phyloP scores from a whole-genome alignment of 2,888 invertebrate species.

The Nomada ferruginata region DNA sequence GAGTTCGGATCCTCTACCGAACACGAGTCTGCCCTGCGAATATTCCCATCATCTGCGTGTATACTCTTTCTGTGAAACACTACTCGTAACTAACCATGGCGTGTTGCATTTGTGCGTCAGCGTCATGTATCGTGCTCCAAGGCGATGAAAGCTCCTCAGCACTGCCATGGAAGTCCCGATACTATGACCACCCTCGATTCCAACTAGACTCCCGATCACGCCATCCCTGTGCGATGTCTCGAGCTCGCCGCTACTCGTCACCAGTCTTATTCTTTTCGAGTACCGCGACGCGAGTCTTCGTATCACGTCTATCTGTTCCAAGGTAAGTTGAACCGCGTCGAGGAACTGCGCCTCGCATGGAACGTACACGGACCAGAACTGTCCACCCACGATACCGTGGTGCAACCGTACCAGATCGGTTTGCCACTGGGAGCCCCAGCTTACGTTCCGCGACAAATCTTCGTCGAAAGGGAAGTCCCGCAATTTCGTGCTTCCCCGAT shows the following conservation, averaged over 20 bases:
- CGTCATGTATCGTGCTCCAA: slow-evolving; percentile 89
- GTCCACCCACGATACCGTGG: slow-evolving; percentile 85
- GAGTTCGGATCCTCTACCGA: slow-evolving; percentile 82
- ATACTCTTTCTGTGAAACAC: background rate
- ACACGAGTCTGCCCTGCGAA: slow-evolving; percentile 83
- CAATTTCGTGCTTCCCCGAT: slow-evolving; percentile 81
- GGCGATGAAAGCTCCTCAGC: slow-evolving; percentile 87
- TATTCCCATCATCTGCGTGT: background rate
- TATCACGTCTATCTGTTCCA: slow-evolving; percentile 89
- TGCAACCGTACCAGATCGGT: slow-evolving; percentile 85
- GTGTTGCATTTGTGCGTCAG: slow-evolving; percentile 89
- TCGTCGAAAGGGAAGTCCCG: slow-evolving; percentile 83
- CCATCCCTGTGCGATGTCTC: slow-evolving; percentile 87
- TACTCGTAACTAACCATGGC: slow-evolving; percentile 85
- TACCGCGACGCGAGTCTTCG: slow-evolving; percentile 86
- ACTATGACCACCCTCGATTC: slow-evolving; percentile 89
- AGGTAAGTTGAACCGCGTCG: slow-evolving; percentile 88
- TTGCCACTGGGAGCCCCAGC: slow-evolving; percentile 83
- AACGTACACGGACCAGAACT: slow-evolving; percentile 85
- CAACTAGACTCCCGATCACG: slow-evolving; percentile 87
- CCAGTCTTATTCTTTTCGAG: slow-evolving; percentile 85
- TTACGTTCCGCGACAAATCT: slow-evolving; percentile 80
- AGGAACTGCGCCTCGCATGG: slow-evolving; percentile 88
- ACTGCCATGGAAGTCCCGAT: slow-evolving; percentile 89
- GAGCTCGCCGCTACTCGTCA: slow-evolving; percentile 86